These are phyloP conservation scores for Fragum whitleyi DNA, from an alignment of 2,888 invertebrate genomes.

Conservation along the genomic window DNA sequence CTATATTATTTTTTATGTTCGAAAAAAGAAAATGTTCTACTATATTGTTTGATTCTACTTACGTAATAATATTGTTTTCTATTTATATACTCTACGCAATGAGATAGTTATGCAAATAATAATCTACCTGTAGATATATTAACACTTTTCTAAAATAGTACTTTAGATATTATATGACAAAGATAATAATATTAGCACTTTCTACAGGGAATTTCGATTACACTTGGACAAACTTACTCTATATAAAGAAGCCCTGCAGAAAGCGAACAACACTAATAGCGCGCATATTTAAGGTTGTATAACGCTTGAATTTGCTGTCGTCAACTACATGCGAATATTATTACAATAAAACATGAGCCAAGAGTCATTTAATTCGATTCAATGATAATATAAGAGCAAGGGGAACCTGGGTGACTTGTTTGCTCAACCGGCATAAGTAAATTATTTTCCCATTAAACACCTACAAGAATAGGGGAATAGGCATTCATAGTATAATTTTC, in stretches of 20 bases:
- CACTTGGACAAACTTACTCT: constrained; percentile 16
- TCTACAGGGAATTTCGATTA: constrained; percentile 21
- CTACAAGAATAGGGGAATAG: too few species aligned
- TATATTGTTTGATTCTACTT: too few species aligned
- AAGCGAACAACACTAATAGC: constrained; percentile 25
- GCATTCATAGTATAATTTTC: too few species aligned
- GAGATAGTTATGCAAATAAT: too few species aligned
- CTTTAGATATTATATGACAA: neutral
- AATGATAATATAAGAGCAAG: too few species aligned
- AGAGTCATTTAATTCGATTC: constrained; percentile 15
- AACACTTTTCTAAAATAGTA: neutral
- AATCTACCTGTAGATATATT: neutral
- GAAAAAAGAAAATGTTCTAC: too few species aligned
- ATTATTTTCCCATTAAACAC: too few species aligned
- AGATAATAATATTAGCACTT: neutral
- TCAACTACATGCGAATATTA: constrained; percentile 41
- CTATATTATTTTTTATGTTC: too few species aligned
- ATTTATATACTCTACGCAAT: too few species aligned
- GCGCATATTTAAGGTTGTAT: constrained; percentile 47
- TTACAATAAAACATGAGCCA: constrained; percentile 27
- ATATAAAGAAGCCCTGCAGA: constrained; percentile 20
- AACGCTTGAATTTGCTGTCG: constrained; percentile 7
- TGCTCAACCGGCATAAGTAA: too few species aligned
- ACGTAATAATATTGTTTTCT: too few species aligned
- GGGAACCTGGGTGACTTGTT: too few species aligned